Conservation (phyloP, 1,140 invertebrate species). For the Zaprionus vittiger region DNA sequence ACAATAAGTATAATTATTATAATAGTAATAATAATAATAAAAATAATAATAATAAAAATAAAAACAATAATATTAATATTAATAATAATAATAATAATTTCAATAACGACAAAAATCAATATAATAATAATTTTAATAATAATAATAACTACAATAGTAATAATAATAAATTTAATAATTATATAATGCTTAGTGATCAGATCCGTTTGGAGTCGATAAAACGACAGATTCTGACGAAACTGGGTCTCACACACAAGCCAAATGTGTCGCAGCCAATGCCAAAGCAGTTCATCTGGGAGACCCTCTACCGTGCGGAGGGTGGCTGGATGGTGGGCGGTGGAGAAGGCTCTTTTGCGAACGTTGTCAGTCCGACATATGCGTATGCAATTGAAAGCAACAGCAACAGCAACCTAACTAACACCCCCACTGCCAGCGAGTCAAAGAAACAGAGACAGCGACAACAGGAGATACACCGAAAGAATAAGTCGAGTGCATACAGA, state of each 20-base stretch:
- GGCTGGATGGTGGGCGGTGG: slow-evolving; percentile 52
- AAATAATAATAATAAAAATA: slow-evolving; percentile 9
- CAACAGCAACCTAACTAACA: background rate
- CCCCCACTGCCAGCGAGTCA: background rate
- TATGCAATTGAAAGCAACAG: background rate
- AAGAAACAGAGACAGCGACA: slow-evolving; percentile 27
- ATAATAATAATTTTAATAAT: slow-evolving; percentile 8
- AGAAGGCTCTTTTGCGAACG: slow-evolving; percentile 45
- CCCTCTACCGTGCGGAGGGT: slow-evolving; percentile 87
- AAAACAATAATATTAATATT: slow-evolving; percentile 9
- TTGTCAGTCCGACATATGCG: background rate
- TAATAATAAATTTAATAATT: slow-evolving; percentile 44
- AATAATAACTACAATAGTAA: slow-evolving; percentile 27
- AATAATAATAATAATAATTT: slow-evolving; percentile 33
- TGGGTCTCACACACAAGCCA: slow-evolving; percentile 88
- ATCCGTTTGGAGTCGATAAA: slow-evolving; percentile 91
- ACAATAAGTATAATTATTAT: slow-evolving; percentile 16
- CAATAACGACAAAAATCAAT: slow-evolving; percentile 52
- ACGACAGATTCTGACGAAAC: slow-evolving; percentile 90
- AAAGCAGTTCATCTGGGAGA: slow-evolving; percentile 89
- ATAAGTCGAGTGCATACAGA: slow-evolving; percentile 54
- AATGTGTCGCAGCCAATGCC: slow-evolving; percentile 89
- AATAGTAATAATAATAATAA: slow-evolving; percentile 13
- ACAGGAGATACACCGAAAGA: slow-evolving; percentile 6
- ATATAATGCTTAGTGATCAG: slow-evolving; percentile 84